Base-by-base conservation (phyloP, 1,140 invertebrate genomes). In the Brachionus sp. region DNA sequence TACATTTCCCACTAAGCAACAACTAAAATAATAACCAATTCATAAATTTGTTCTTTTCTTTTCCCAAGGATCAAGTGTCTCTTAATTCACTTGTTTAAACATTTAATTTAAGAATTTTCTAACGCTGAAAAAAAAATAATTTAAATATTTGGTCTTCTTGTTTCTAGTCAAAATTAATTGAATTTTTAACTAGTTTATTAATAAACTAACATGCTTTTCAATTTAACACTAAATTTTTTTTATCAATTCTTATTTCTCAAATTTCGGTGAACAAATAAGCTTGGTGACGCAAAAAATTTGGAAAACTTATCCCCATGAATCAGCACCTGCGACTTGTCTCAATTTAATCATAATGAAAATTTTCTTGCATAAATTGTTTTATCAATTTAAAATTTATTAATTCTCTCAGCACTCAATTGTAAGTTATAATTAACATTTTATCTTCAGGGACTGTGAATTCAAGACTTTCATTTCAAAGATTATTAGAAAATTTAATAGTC, bases 171-270 rank as follows among this genome's bases (percentile, higher is more conserved):
- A 66, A 66, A 66, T 66, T 66, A 66, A 66, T 66, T 66, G 64
- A 66, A 66, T 66, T 66, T 66, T 66, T 66, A 66, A 66, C 64
- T 66, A 66, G 33, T 37, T 66, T 66, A 57, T 57, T 57, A 57
- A 57, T 57, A 19, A n/a, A 57, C 2, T 19, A 19, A n/a, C 19
- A 57, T n/a, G 16, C 50, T 57, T 57, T n/a, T 57, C 19, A 57
- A 57, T 57, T 57, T 57, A 25, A 29, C 29, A 29, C 29, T 3
- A 57, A 57, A 57, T 23, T 19, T 57, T 19, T 57, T 19, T 57
- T 57, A 57, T 57, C 19, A 57, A 57, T 57, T 57, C 19, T 7
- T 5, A 29, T 57, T 57, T 57, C 50, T 57, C 50, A n/a, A 23
- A 57, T 57, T 57, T 57, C 50, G 16, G 5, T 57, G 19, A 57